Evolutionary conservation across 1,140 invertebrate species (phyloP).

Genomic region (Oncopodura yosiiana): DNA sequence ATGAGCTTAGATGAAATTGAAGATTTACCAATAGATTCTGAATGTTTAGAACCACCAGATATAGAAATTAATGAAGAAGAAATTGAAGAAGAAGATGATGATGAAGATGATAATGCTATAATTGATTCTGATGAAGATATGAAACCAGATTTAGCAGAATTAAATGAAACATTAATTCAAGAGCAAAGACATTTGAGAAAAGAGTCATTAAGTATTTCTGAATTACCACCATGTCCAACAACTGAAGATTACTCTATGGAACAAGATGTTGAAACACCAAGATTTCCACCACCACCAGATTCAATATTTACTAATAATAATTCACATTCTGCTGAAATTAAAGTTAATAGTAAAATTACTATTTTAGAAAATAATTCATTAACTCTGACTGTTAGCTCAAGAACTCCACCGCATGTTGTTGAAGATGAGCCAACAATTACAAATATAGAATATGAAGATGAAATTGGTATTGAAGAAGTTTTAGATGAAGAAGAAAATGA

Average conservation of each 20-base stretch:
- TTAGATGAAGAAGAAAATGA: slow-evolving; percentile 8
- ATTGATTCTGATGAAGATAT: neutral
- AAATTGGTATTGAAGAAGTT: slow-evolving; percentile 2
- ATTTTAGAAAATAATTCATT: neutral
- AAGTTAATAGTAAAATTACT: slow-evolving; percentile 1
- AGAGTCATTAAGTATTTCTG: too few species aligned
- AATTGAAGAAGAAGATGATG: neutral
- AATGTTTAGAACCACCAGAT: neutral
- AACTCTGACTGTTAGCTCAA: too few species aligned
- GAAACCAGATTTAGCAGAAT: slow-evolving; percentile 10
- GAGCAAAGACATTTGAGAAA: too few species aligned
- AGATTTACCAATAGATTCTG: slow-evolving; percentile 7
- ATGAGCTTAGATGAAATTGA: slow-evolving; percentile 14
- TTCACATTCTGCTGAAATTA: neutral
- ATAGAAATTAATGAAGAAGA: neutral
- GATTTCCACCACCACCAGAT: neutral
- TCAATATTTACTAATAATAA: too few species aligned
- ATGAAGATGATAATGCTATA: neutral
- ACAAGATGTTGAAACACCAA: neutral
- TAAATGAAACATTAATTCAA: neutral
- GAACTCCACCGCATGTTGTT: neutral
- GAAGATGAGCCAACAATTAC: neutral
- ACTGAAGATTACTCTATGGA: neutral
- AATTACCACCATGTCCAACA: neutral
- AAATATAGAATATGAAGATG: neutral